These are phyloP conservation scores for Bettongia penicillata DNA, from an alignment of 2,113 vertebrate genomes.

Conservation along the genomic window DNA sequence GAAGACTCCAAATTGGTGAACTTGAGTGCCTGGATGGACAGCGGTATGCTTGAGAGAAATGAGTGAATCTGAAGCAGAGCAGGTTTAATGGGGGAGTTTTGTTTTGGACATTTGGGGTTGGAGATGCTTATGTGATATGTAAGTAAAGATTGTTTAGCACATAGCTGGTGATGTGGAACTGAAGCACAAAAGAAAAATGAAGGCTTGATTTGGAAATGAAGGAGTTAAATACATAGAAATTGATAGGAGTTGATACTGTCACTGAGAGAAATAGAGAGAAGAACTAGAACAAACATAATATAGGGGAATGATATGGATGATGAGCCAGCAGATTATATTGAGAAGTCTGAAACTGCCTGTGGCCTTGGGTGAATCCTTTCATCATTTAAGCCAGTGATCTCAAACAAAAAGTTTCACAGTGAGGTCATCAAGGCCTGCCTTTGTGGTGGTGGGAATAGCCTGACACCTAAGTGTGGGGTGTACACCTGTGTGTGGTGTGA, in stretches of 20 bases:
- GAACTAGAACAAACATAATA: neutral
- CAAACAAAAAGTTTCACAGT: neutral
- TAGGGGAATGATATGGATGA: neutral
- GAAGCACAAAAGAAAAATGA: neutral
- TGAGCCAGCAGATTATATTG: neutral
- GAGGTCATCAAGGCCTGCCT: neutral
- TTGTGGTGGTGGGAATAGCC: neutral
- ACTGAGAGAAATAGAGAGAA: neutral
- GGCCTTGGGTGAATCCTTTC: neutral
- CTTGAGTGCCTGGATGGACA: neutral
- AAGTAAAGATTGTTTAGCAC: neutral
- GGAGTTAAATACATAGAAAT: too few relatives aligned
- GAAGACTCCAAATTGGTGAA: neutral
- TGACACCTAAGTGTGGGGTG: too few relatives aligned
- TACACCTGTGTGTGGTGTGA: too few relatives aligned
- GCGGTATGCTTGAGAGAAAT: too few relatives aligned
- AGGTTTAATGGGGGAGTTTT: neutral
- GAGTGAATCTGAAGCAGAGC: too few relatives aligned
- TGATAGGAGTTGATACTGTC: too few relatives aligned
- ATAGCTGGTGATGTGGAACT: neutral
- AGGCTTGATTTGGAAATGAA: too few relatives aligned
- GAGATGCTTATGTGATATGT: neutral
- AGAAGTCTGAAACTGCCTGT: neutral
- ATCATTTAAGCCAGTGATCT: neutral
- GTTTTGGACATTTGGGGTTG: neutral